phyloP scores from a whole-genome alignment of 2,888 invertebrate genomes.

The Charanyca ferruginea region DNA sequence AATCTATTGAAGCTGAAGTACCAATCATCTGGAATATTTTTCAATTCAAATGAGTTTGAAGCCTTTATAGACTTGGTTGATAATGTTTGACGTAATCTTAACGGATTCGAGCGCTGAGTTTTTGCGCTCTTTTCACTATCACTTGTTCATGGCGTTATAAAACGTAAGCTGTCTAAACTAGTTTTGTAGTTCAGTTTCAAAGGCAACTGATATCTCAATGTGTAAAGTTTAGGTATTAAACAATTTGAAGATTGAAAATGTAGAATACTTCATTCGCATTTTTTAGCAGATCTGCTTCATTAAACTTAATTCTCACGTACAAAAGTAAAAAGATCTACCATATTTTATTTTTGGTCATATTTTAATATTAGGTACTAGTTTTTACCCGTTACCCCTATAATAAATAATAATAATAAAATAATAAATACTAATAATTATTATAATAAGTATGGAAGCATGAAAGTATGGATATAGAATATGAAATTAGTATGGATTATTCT shows the following conservation, averaged over 20 bases:
- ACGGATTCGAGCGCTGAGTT: slow-evolving; percentile 10
- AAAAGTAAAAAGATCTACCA: too few species aligned
- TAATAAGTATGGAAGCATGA: too few species aligned
- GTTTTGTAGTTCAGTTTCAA: neutral
- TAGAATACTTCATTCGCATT: neutral
- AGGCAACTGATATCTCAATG: slow-evolving; percentile 6
- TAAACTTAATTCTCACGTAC: too few species aligned
- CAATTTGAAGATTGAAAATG: neutral
- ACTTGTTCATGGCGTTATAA: slow-evolving; percentile 22
- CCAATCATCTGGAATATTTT: neutral
- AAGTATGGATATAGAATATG: too few species aligned
- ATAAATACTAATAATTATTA: too few species aligned
- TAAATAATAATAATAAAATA: too few species aligned
- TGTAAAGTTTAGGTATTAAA: neutral
- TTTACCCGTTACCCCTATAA: too few species aligned
- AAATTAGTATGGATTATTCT: too few species aligned
- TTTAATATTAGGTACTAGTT: too few species aligned
- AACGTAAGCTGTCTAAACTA: slow-evolving; percentile 22
- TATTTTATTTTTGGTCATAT: too few species aligned
- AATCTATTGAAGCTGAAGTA: neutral
- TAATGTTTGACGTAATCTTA: slow-evolving; percentile 22
- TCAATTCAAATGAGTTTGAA: slow-evolving; percentile 12
- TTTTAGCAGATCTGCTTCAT: too few species aligned
- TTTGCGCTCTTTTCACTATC: slow-evolving; percentile 39
- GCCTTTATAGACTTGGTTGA: slow-evolving; percentile 11